Conservation (phyloP, 2,797 vertebrate genomes). For the Chelonia mydas region DNA sequence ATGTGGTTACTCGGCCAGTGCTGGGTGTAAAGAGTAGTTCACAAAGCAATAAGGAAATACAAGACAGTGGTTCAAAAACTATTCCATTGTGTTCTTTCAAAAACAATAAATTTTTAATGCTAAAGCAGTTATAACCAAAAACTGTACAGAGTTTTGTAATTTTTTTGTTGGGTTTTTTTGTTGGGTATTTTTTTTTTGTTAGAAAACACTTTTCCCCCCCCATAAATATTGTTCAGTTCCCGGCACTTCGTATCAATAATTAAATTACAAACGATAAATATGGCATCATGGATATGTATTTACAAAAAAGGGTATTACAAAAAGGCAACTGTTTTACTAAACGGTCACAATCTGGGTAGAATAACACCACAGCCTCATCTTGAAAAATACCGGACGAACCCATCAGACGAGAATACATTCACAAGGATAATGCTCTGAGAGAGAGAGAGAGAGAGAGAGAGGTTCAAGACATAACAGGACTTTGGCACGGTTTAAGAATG, state of each 20-base stretch:
- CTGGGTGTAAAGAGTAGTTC: constrained; percentile 54
- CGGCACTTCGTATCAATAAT: constrained; percentile 97
- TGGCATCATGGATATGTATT: constrained; percentile 99
- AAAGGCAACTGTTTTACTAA: constrained; percentile 98
- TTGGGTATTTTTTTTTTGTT: constrained; percentile 84
- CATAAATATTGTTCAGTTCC: constrained; percentile 99
- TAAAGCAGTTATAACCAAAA: constrained; percentile 98
- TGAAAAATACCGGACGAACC: constrained; percentile 97
- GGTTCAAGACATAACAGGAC: constrained; percentile 99
- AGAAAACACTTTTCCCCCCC: constrained; percentile 85
- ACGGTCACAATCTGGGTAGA: constrained; percentile 96
- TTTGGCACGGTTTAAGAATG: constrained; percentile 99
- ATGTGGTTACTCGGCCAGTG: constrained; percentile 31
- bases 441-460: constrained; percentile 68
- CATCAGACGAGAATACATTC: constrained; percentile 99
- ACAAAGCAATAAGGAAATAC: constrained; percentile 60
- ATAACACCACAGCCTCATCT: constrained; percentile 94
- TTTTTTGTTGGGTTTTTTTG: constrained; percentile 25
- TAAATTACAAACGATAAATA: constrained; percentile 99
- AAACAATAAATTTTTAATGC: constrained; percentile 94
- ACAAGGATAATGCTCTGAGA: constrained; percentile 93
- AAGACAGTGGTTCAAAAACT: constrained; percentile 69
- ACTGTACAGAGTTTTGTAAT: constrained; percentile 92
- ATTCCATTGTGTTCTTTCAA: constrained; percentile 78
- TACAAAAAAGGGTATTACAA: constrained; percentile 98